These are phyloP conservation scores for Chlamydotis undulata DNA, from an alignment of 2,113 vertebrate genomes.

Conservation along the genomic window DNA sequence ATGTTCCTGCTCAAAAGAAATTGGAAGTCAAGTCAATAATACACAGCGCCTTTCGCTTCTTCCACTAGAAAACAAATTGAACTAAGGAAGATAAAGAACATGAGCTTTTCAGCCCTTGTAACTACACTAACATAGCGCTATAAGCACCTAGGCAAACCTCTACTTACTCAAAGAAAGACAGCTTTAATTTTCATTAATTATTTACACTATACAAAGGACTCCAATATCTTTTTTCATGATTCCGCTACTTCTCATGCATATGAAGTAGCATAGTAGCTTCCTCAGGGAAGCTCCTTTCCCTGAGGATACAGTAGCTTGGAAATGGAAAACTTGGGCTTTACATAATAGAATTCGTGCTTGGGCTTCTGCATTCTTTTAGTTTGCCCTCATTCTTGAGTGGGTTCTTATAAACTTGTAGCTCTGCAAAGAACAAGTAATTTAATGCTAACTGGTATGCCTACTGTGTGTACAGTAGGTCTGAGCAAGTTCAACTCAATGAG, in stretches of 20 bases:
- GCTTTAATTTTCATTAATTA: not conserved
- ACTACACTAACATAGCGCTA: not conserved
- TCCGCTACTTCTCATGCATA: not conserved
- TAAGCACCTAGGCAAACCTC: not conserved
- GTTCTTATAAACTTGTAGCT: not conserved
- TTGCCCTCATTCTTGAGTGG: not conserved
- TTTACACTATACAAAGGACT: slow-evolving; percentile 7
- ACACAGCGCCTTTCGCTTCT: slow-evolving; percentile 21
- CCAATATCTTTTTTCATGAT: not conserved
- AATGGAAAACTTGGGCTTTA: not conserved
- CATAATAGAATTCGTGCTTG: not conserved
- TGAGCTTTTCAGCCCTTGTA: slow-evolving; percentile 22
- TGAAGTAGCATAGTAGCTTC: too few species aligned
- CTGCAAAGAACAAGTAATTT: not conserved
- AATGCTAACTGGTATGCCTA: not conserved
- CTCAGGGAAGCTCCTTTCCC: not conserved
- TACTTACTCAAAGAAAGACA: not conserved
- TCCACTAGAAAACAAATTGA: not conserved
- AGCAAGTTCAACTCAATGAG: not conserved
- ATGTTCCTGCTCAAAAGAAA: not conserved
- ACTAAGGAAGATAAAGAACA: not conserved
- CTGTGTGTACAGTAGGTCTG: not conserved
- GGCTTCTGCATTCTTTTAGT: not conserved
- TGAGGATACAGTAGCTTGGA: not conserved
- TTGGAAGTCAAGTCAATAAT: not conserved